A percentile compares a stretch with the other conserved stretches of the same genome.
Evolutionary conservation across 2,888 invertebrate species (phyloP).

Genomic region (Drosophila aldrichi): DNA sequence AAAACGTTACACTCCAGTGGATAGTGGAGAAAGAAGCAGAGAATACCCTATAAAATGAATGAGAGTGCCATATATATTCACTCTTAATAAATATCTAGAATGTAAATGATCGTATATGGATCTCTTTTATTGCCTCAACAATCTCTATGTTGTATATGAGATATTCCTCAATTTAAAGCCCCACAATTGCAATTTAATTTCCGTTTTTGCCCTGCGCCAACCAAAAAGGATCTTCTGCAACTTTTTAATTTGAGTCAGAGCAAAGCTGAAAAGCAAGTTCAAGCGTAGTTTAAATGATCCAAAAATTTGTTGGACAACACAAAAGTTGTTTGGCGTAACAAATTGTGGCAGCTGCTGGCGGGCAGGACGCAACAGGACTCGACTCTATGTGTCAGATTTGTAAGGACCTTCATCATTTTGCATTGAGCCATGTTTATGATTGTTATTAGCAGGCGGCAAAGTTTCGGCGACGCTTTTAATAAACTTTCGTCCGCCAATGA

Average conservation of each 20-base stretch:
- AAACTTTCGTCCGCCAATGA: slow-evolving; percentile 68
- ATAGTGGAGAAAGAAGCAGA: background rate
- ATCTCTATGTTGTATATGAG: too few relatives aligned
- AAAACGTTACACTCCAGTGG: slow-evolving; percentile 13
- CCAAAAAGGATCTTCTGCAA: background rate
- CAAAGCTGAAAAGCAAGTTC: slow-evolving; percentile 21
- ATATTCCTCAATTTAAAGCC: too few relatives aligned
- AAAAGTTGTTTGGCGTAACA: slow-evolving; percentile 50
- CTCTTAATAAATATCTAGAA: too few relatives aligned
- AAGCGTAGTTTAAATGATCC: slow-evolving; percentile 58
- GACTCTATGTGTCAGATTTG: slow-evolving; percentile 64
- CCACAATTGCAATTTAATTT: background rate
- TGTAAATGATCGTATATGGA: too few relatives aligned
- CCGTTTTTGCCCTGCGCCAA: background rate
- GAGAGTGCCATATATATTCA: too few relatives aligned
- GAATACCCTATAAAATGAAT: background rate
- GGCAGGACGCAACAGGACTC: background rate
- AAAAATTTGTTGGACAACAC: slow-evolving; percentile 52
- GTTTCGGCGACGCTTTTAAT: slow-evolving; percentile 67
- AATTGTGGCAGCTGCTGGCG: slow-evolving; percentile 7
- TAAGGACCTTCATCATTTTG: slow-evolving; percentile 66
- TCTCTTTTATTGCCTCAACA: too few relatives aligned
- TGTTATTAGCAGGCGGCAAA: slow-evolving; percentile 63
- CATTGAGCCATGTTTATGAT: slow-evolving; percentile 64
- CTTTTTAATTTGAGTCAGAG: slow-evolving; percentile 26